phyloP scores from a whole-genome alignment of 2,113 vertebrate genomes.

The Peromyscus leucopus region DNA sequence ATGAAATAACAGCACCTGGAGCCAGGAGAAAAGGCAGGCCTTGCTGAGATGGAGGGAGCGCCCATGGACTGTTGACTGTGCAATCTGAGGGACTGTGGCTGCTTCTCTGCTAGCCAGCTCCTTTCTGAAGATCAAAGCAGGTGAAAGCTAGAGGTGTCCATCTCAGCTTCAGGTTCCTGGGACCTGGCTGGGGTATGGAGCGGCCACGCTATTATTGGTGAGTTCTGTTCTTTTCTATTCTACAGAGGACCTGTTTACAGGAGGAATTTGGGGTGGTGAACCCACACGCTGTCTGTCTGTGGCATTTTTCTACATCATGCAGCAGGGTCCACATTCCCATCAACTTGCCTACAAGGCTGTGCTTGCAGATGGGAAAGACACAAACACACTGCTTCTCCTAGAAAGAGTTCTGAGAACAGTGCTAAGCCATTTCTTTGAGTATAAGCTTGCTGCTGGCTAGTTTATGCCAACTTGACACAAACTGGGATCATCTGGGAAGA shows the following conservation, averaged over 20 bases:
- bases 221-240: background rate
- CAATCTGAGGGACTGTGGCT: background rate
- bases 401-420: background rate
- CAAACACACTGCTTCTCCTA: background rate
- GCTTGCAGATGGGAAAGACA: background rate
- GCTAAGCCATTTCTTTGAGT: background rate
- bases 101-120: background rate
- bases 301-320: background rate
- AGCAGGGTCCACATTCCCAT: background rate
- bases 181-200: accelerated
- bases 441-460: background rate
- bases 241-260: background rate
- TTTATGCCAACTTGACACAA: background rate
- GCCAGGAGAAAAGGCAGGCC: conserved; percentile 66
- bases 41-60: conserved; percentile 58
- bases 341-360: background rate
- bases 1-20: conserved; percentile 96
- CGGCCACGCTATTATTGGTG: too few species aligned
- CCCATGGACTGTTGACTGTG: background rate
- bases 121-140: background rate
- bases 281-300: background rate
- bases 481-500: background rate
- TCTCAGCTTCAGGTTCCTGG: background rate
- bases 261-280: background rate
- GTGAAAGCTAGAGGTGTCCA: background rate